Conservation (phyloP, 2,888 invertebrate species). For the Sylvicola cinctus region DNA sequence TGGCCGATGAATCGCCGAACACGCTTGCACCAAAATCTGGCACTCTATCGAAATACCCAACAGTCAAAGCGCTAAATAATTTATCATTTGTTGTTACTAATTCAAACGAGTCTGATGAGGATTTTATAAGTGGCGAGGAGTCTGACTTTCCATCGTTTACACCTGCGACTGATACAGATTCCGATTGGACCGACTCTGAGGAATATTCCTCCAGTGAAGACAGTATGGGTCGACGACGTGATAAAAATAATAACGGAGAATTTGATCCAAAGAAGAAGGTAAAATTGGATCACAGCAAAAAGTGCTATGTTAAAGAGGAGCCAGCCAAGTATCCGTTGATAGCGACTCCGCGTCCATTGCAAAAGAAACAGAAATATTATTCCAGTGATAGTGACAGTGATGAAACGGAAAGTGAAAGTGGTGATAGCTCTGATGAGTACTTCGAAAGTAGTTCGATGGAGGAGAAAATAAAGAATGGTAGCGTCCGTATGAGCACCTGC, state of each 20-base stretch:
- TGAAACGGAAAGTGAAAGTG: slow-evolving; percentile 17
- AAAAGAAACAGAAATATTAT: slow-evolving; percentile 28
- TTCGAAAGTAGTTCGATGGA: slow-evolving; percentile 16
- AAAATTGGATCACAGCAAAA: slow-evolving; percentile 22
- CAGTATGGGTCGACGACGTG: slow-evolving; percentile 10
- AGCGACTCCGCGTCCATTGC: slow-evolving; percentile 39
- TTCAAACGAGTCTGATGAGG: slow-evolving; percentile 14
- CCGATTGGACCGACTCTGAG: slow-evolving; percentile 18
- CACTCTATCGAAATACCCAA: slow-evolving; percentile 26
- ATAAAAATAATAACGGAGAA: slow-evolving; percentile 19
- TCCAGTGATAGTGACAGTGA: slow-evolving; percentile 27
- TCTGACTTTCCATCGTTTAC: slow-evolving; percentile 2
- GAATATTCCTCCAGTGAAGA: slow-evolving; percentile 15
- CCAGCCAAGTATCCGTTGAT: slow-evolving; percentile 32
- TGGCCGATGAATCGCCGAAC: not conserved
- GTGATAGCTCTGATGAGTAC: slow-evolving; percentile 8
- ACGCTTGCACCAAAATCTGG: slow-evolving; percentile 9
- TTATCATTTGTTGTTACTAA: slow-evolving; percentile 25
- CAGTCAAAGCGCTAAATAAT: slow-evolving; percentile 26
- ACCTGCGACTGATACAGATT: slow-evolving; percentile 7
- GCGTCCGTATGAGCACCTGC: slow-evolving; percentile 42
- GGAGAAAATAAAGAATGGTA: slow-evolving; percentile 10
- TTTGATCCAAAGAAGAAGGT: slow-evolving; percentile 26
- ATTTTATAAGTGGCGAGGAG: slow-evolving; percentile 6
- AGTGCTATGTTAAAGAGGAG: slow-evolving; percentile 31